These are phyloP conservation scores for Stenodera caucasica DNA, from an alignment of 2,888 invertebrate genomes.

Conservation along the genomic window DNA sequence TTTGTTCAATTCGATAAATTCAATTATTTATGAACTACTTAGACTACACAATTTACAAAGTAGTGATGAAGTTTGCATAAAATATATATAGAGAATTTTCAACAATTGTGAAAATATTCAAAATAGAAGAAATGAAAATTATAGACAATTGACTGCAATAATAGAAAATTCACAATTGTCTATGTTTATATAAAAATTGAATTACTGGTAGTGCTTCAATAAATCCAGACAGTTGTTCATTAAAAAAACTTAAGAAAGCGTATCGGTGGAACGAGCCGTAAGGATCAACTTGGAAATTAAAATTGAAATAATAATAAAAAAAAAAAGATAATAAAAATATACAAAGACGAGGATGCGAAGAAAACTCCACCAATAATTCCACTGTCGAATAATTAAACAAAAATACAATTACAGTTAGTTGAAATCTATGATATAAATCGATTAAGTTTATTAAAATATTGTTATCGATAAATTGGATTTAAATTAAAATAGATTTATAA, in stretches of 20 bases:
- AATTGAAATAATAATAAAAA: slow-evolving; percentile 1
- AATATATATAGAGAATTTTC: background rate
- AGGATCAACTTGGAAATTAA: slow-evolving; percentile 12
- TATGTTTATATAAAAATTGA: background rate
- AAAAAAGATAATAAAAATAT: background rate
- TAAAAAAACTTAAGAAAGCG: slow-evolving; percentile 9
- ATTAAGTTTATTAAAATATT: no score
- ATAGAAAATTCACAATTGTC: no score
- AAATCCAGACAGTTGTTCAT: background rate
- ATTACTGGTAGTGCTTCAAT: background rate
- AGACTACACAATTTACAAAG: slow-evolving; percentile 8
- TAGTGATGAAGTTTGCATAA: slow-evolving; percentile 3
- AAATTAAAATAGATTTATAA: no score
- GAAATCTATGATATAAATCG: no score
- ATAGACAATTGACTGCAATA: no score
- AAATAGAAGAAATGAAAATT: no score
- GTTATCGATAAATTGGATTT: no score
- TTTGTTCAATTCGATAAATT: no score
- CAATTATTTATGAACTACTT: background rate
- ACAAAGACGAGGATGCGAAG: background rate
- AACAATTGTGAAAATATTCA: background rate
- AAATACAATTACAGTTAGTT: background rate
- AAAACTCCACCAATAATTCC: background rate
- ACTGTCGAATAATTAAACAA: background rate
- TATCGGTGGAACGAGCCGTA: slow-evolving; percentile 7